phyloP scores from a whole-genome alignment of 2,888 invertebrate species.

The Trypoxylon attenuatum region DNA sequence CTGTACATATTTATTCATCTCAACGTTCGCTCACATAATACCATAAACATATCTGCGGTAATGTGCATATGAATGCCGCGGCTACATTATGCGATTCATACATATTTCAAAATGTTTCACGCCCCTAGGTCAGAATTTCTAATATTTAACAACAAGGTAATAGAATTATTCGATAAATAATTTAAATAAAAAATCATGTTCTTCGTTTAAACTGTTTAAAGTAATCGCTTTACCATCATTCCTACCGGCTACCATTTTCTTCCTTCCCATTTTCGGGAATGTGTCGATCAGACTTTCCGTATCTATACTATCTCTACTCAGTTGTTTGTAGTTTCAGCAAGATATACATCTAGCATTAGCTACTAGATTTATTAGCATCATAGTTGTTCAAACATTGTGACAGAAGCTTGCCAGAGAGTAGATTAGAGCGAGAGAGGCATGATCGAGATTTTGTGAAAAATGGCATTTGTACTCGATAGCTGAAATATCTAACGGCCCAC shows the following conservation, averaged over 20 bases:
- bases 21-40: constrained; percentile 8
- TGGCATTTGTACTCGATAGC: not conserved
- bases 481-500: not conserved
- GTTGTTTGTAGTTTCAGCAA: constrained; percentile 3
- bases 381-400: constrained; percentile 17
- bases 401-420: constrained; percentile 5
- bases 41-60: constrained; percentile 11
- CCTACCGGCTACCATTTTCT: too few relatives aligned
- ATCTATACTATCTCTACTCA: too few relatives aligned
- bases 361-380: constrained; percentile 24
- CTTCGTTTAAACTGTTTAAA: too few relatives aligned
- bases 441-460: constrained; percentile 2
- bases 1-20: constrained; percentile 5
- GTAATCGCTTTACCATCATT: too few relatives aligned
- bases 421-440: constrained; percentile 5
- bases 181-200: too few relatives aligned
- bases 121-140: too few relatives aligned
- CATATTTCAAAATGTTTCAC: too few relatives aligned
- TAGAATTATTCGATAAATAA: too few relatives aligned
- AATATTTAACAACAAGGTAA: too few relatives aligned
- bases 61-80: constrained; percentile 17
- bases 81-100: not conserved
- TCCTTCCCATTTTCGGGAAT: too few relatives aligned
- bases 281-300: too few relatives aligned
- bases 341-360: constrained; percentile 17